Evolutionary conservation across 2,113 vertebrate genomes (phyloP), one percentile per base, ranked within the genome.

Genomic region (Tylochromis polylepis): DNA sequence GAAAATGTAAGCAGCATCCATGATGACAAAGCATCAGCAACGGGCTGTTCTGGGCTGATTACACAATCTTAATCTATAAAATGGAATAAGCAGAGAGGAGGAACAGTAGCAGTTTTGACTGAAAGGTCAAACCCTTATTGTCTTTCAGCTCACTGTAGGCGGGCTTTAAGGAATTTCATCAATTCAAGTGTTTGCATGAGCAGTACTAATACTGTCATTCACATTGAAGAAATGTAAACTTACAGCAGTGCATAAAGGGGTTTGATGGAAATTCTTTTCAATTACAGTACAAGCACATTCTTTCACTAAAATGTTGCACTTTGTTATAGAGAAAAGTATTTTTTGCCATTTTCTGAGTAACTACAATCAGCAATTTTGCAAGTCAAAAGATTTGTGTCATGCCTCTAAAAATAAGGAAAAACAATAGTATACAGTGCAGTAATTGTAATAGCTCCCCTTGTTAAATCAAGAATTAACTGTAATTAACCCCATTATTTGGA

Each of bases 1-100:
- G 84, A 84, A 93, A 93, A 88, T 84, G 83, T 87, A 86, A 83
- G 88, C 77, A 59, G 86, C 87, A 72, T 82, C 85, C 79, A 6
- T 20, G 41, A 85, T 78, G 91, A 90, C 86, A 85, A 90, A 90
- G 75, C 85, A 43, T 84, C 57, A 58, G 78, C 83, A 62, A 56
- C 15, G 55, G 77, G 88, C 82, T 92, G 83, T 83, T 89, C 78
- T 11, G 65, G 51, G 72, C 70, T 89, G 87, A 93, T 92, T 90
- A 89, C 79, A 79, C n/a, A 31, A 11, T 60, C 16, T 70, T 16
- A 59, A 70, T 51, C 55, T 79, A 67, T 84, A 43, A 79, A 41
- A 72, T 38, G 85, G 85, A 92, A 81, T 41, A 84, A 65, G 46
- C 79, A 18, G 36, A 88, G 46, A 62, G 51, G 56, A 70, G 82